A percentile compares a stretch with the other conserved stretches of the same genome.
phyloP scores from a whole-genome alignment of 2,797 vertebrate genomes.

The Chaenodraco wilsoni region DNA sequence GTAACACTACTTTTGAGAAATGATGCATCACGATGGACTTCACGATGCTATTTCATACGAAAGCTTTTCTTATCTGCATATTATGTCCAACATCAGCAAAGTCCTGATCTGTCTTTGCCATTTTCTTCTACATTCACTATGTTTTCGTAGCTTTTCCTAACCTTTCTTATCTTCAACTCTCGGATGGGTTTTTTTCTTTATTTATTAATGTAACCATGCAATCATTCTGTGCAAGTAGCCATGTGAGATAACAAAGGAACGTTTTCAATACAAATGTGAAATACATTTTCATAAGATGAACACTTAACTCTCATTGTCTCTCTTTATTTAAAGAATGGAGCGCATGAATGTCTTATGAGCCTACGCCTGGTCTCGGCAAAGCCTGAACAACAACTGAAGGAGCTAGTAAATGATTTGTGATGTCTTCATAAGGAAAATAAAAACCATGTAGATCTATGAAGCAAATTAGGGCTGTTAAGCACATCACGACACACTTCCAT shows the following conservation, averaged over 20 bases:
- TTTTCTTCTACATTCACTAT: slow-evolving; percentile 17
- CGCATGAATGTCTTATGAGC: slow-evolving; percentile 62
- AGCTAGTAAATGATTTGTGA: slow-evolving; percentile 52
- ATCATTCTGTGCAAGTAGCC: slow-evolving; percentile 26
- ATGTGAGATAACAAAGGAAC: slow-evolving; percentile 30
- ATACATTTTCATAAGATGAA: slow-evolving; percentile 45
- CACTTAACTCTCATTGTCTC: slow-evolving; percentile 35
- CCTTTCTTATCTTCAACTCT: slow-evolving; percentile 10
- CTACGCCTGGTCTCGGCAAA: slow-evolving; percentile 43
- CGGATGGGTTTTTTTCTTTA: slow-evolving; percentile 45
- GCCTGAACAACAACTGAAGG: slow-evolving; percentile 45
- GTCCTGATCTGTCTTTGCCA: slow-evolving; percentile 12
- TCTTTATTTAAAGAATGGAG: slow-evolving; percentile 52
- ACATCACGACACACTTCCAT: slow-evolving; percentile 26
- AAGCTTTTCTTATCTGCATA: slow-evolving; percentile 48
- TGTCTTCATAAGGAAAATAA: slow-evolving; percentile 42
- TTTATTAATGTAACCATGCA: slow-evolving; percentile 52
- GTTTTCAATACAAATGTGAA: slow-evolving; percentile 44
- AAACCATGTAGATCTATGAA: slow-evolving; percentile 11
- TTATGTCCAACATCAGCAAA: slow-evolving; percentile 25
- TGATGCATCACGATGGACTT: slow-evolving; percentile 27
- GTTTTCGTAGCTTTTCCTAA: slow-evolving; percentile 6
- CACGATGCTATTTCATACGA: slow-evolving; percentile 24
- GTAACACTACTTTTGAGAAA: slow-evolving; percentile 48
- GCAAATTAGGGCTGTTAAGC: slow-evolving; percentile 29